Evolutionary conservation across 2,113 vertebrate genomes (phyloP).

Genomic region (Calonectris borealis): DNA sequence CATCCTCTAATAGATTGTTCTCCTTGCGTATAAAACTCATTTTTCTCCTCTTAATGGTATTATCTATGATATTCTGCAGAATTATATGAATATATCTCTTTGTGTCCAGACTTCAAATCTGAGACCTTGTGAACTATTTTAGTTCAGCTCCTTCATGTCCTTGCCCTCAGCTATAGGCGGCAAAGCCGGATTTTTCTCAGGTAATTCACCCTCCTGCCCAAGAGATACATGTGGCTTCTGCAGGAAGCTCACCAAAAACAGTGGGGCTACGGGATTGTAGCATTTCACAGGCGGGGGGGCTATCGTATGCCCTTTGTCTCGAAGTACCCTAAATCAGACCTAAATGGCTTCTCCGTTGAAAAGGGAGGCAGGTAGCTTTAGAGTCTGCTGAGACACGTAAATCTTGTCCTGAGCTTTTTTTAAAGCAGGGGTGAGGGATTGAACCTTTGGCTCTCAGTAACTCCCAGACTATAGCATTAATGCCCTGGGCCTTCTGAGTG

Average conservation of each 20-base stretch:
- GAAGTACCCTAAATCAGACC: conserved; percentile 47
- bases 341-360: not conserved
- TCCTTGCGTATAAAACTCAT: not conserved
- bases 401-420: conserved; percentile 61
- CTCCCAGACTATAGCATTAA: not conserved
- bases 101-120: not conserved
- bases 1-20: not conserved
- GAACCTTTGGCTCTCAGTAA: not conserved
- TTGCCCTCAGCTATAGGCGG: not conserved
- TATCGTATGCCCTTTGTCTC: not conserved
- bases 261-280: not conserved
- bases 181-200: not conserved
- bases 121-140: not conserved
- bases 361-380: conserved; percentile 24
- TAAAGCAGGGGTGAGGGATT: not conserved
- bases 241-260: not conserved
- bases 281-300: not conserved
- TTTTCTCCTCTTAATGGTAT: not conserved
- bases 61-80: not conserved
- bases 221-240: not conserved
- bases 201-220: not conserved
- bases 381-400: conserved; percentile 8
- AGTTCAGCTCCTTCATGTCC: not conserved
- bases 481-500: conserved; percentile 36
- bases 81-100: not conserved